phyloP scores from a whole-genome alignment of 2,888 invertebrate species.

The Thereva unica region DNA sequence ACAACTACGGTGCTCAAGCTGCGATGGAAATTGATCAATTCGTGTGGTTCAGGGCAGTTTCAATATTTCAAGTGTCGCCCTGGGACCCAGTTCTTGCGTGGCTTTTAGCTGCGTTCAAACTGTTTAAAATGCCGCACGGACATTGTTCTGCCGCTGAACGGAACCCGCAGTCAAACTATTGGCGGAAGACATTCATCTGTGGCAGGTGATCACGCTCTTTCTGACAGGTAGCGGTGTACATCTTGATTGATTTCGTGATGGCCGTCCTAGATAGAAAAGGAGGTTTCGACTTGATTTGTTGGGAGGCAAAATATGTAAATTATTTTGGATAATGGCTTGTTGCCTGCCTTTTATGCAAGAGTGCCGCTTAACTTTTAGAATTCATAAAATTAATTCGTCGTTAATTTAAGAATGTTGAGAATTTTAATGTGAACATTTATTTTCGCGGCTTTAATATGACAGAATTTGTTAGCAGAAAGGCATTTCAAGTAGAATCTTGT shows the following conservation, averaged over 20 bases:
- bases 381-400: too few relatives aligned
- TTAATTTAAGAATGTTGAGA: too few relatives aligned
- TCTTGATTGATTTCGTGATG: conserved; percentile 26
- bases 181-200: conserved; percentile 35
- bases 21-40: conserved; percentile 33
- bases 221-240: conserved; percentile 27
- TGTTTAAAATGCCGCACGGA: conserved; percentile 13
- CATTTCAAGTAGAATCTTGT: too few relatives aligned
- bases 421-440: too few relatives aligned
- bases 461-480: too few relatives aligned
- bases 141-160: conserved; percentile 26
- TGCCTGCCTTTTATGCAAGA: not conserved
- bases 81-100: conserved; percentile 1
- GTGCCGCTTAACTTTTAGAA: not conserved
- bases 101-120: conserved; percentile 25
- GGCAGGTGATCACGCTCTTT: conserved; percentile 34
- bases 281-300: conserved; percentile 24
- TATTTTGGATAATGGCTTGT: not conserved
- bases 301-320: not conserved
- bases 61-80: conserved; percentile 35
- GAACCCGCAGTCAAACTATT: conserved; percentile 23
- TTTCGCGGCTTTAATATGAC: too few relatives aligned
- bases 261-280: conserved; percentile 4
- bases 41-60: conserved; percentile 15
- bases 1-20: conserved; percentile 26